These are phyloP conservation scores for Asbolus verrucosus DNA, from an alignment of 1,140 invertebrate species.

Conservation along the genomic window DNA sequence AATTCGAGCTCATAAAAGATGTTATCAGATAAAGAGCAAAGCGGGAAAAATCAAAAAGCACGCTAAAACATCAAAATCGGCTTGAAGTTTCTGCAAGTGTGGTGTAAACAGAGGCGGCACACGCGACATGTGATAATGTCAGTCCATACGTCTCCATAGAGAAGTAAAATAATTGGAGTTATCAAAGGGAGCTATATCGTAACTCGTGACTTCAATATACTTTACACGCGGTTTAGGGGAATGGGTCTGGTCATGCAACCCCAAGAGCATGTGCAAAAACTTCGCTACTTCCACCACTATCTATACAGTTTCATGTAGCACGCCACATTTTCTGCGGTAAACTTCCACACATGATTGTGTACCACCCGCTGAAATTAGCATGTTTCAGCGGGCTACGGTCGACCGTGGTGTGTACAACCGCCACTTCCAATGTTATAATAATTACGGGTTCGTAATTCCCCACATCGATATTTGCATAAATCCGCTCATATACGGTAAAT, in stretches of 20 bases:
- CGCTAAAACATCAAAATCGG: neutral
- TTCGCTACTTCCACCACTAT: slow-evolving; percentile 36
- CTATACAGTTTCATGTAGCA: slow-evolving; percentile 45
- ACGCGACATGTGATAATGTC: slow-evolving; percentile 41
- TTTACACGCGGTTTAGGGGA: slow-evolving; percentile 31
- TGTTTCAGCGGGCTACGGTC: neutral
- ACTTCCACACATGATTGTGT: slow-evolving; percentile 21
- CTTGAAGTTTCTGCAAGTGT: slow-evolving; percentile 12
- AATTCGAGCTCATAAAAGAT: neutral
- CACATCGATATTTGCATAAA: no score
- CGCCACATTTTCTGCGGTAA: slow-evolving; percentile 39
- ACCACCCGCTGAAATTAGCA: slow-evolving; percentile 7
- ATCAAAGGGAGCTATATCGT: slow-evolving; percentile 41
- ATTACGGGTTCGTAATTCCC: neutral
- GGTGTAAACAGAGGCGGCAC: slow-evolving; percentile 40
- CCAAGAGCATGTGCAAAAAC: slow-evolving; percentile 47
- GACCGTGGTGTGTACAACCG: no score
- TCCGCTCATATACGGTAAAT: no score
- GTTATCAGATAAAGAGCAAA: slow-evolving; percentile 10
- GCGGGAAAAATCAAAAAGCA: neutral
- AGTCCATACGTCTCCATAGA: slow-evolving; percentile 43
- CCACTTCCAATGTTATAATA: neutral
- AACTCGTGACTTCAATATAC: slow-evolving; percentile 46
- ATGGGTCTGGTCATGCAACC: slow-evolving; percentile 38
- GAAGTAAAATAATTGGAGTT: slow-evolving; percentile 43